Conservation (phyloP, 2,888 invertebrate species). For the Agrochola lychnidis region DNA sequence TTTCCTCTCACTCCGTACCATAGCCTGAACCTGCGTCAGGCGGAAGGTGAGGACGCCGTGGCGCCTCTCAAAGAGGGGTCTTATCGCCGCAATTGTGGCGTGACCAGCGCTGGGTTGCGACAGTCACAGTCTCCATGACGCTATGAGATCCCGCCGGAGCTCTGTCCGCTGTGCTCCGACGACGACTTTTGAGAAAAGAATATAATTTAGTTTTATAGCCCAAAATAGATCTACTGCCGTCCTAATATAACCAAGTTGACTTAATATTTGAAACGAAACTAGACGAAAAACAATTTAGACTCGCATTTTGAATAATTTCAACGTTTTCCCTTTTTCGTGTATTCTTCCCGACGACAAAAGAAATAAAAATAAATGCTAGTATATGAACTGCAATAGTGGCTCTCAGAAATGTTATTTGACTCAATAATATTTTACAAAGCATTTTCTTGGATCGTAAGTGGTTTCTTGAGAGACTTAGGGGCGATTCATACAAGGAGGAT, state of each 20-base stretch:
- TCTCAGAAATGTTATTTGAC: constrained; percentile 16
- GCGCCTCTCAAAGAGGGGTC: too few relatives aligned
- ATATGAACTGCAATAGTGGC: constrained; percentile 34
- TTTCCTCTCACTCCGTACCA: too few relatives aligned
- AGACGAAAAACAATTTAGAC: constrained; percentile 2
- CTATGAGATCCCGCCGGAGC: too few relatives aligned
- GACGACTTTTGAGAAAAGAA: not conserved
- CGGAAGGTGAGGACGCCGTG: too few relatives aligned
- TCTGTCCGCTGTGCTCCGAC: too few relatives aligned
- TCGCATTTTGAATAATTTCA: constrained; percentile 52
- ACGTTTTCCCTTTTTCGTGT: constrained; percentile 44
- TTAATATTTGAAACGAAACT: constrained; percentile 37
- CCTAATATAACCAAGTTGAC: constrained; percentile 19
- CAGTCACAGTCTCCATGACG: too few relatives aligned
- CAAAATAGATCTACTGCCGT: not conserved
- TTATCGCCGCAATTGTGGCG: too few relatives aligned
- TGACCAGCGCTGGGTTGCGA: too few relatives aligned
- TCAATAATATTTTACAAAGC: constrained; percentile 43
- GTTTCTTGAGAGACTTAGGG: constrained; percentile 7
- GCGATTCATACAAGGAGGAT: not conserved
- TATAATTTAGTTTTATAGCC: not conserved
- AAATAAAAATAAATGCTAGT: constrained; percentile 46
- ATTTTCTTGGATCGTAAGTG: constrained; percentile 22
- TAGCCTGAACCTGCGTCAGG: too few relatives aligned
- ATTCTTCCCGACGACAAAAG: constrained; percentile 21